Evolutionary conservation across 2,888 invertebrate genomes (phyloP).

Genomic region (Opisthograptis luteolata): DNA sequence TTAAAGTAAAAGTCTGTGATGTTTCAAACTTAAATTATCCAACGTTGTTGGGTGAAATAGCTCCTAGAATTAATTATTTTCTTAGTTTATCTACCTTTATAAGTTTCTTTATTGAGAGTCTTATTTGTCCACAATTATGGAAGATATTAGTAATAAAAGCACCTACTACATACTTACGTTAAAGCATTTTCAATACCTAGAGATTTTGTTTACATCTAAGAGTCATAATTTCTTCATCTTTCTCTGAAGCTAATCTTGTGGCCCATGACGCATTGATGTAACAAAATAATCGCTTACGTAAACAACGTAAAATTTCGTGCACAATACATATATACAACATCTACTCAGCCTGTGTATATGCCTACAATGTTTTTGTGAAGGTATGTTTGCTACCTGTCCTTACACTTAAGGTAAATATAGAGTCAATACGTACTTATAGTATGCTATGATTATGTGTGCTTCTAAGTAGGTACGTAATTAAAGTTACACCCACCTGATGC

Average conservation of each 20-base stretch:
- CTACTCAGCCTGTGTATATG: too few species aligned
- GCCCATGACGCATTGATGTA: not conserved
- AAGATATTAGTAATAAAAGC: slow-evolving; percentile 17
- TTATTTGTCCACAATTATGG: slow-evolving; percentile 1
- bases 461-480: too few species aligned
- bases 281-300: not conserved
- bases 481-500: not conserved
- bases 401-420: too few species aligned
- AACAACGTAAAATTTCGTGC: not conserved
- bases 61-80: not conserved
- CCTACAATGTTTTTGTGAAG: too few species aligned
- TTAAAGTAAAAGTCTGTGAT: too few species aligned
- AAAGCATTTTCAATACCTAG: slow-evolving; percentile 7
- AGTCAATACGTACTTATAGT: too few species aligned
- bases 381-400: too few species aligned
- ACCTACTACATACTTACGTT: too few species aligned
- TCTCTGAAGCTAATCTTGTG: slow-evolving; percentile 14
- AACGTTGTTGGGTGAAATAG: not conserved
- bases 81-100: slow-evolving; percentile 2
- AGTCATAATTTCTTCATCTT: slow-evolving; percentile 20
- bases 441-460: too few species aligned
- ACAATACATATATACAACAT: too few species aligned
- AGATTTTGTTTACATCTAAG: slow-evolving; percentile 15
- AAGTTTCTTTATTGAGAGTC: not conserved
- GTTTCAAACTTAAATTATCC: too few species aligned